Conservation (phyloP, 2,113 vertebrate genomes). For the Podilymbus podiceps region DNA sequence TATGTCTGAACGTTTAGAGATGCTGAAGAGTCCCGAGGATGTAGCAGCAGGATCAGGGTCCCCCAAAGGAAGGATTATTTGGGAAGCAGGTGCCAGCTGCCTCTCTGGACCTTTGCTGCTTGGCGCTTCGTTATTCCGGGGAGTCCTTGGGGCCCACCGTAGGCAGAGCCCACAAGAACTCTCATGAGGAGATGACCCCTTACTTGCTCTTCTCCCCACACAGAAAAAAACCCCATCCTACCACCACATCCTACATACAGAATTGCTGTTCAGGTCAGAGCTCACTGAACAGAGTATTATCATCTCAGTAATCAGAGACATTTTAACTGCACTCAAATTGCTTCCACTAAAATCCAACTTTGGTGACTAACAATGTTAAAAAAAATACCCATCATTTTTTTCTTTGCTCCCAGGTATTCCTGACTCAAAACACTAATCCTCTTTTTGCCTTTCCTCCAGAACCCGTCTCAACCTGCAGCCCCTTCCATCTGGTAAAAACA, state of each 20-base stretch:
- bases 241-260: neutral
- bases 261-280: neutral
- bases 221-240: neutral
- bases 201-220: neutral
- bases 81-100: neutral
- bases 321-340: neutral
- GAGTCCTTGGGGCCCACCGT: neutral
- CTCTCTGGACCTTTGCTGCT: neutral
- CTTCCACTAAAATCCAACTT: conserved; percentile 28
- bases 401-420: conserved; percentile 41
- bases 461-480: conserved; percentile 57
- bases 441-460: conserved; percentile 40
- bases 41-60: neutral
- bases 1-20: neutral
- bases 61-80: neutral
- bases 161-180: neutral
- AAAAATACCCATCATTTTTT: no score
- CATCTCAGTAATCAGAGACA: neutral
- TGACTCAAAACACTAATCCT: conserved; percentile 68
- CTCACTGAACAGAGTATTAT: neutral
- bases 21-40: neutral
- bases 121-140: neutral
- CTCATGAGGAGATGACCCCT: neutral
- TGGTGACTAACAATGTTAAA: conserved; percentile 39
- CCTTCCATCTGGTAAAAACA: neutral